phyloP scores from a whole-genome alignment of 2,888 invertebrate species.

The Drosophila suboccidentalis region DNA sequence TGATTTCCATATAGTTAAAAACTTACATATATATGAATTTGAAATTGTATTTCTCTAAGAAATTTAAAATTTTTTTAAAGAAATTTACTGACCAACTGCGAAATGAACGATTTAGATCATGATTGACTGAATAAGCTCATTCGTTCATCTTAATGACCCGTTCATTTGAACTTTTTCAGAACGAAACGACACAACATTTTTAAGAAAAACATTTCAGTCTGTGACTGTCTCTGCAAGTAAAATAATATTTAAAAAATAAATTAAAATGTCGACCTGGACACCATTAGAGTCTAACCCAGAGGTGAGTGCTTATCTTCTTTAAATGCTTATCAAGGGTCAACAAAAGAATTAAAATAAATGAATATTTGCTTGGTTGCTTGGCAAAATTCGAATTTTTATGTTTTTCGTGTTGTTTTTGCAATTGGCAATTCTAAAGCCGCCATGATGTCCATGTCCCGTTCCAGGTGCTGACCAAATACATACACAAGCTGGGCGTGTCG shows the following conservation, averaged over 20 bases:
- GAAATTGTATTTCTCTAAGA: too few species aligned
- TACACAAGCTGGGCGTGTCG: conserved; percentile 93
- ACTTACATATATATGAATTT: too few species aligned
- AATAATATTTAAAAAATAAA: not conserved
- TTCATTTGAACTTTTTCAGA: too few species aligned
- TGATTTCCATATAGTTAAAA: too few species aligned
- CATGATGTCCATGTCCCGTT: conserved; percentile 44
- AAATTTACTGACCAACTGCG: too few species aligned
- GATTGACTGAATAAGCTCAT: too few species aligned
- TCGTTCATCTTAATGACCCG: too few species aligned
- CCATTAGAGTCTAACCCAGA: conserved; percentile 88
- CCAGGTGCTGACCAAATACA: conserved; percentile 90
- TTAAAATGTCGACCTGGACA: conserved; percentile 82
- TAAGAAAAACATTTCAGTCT: conserved; percentile 36
- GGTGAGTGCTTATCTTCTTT: conserved; percentile 67
- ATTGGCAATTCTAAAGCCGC: conserved; percentile 30
- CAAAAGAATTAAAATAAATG: not conserved
- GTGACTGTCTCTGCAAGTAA: conserved; percentile 18
- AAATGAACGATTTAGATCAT: too few species aligned
- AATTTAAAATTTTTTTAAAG: too few species aligned
- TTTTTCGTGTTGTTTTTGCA: conserved; percentile 16
- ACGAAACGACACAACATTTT: too few species aligned
- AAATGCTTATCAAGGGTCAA: not conserved
- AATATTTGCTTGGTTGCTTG: conserved; percentile 5
- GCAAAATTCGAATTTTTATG: conserved; percentile 1